Evolutionary conservation across 2,797 vertebrate species (phyloP).

Genomic region (Falco biarmicus): DNA sequence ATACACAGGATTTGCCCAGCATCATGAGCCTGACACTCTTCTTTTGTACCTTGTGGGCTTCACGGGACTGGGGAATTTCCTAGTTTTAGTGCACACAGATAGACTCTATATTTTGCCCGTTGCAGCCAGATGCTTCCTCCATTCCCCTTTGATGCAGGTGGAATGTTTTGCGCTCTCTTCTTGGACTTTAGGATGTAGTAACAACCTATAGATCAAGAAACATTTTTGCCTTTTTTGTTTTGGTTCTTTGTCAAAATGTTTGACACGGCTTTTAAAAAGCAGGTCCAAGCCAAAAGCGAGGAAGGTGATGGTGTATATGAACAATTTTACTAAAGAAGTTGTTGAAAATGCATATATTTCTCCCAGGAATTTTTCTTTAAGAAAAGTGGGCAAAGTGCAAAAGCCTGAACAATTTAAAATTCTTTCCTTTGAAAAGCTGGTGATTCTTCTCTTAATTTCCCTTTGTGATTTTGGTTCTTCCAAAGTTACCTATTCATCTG

Average conservation of each 20-base stretch:
- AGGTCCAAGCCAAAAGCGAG: background rate
- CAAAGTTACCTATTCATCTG: background rate
- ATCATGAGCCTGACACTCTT: background rate
- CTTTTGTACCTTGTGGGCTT: background rate
- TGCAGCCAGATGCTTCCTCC: background rate
- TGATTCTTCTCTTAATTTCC: background rate
- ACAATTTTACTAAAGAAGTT: background rate
- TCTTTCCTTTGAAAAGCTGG: background rate
- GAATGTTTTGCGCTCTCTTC: background rate
- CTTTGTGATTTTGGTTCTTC: background rate
- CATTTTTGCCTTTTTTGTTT: background rate
- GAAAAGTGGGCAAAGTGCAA: background rate
- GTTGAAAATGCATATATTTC: background rate
- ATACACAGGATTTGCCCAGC: background rate
- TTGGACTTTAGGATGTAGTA: background rate
- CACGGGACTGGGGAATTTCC: background rate
- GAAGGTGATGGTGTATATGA: fast-evolving
- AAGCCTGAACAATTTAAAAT: background rate
- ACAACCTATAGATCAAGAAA: background rate
- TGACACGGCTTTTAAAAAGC: background rate
- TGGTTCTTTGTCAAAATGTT: background rate
- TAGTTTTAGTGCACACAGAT: background rate
- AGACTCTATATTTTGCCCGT: background rate
- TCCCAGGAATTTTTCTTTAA: background rate
- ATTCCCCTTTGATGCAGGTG: background rate